Percentiles rank a stretch among this genome's conserved stretches.
phyloP scores from a whole-genome alignment of 1,140 invertebrate genomes.

The Euura lappo region DNA sequence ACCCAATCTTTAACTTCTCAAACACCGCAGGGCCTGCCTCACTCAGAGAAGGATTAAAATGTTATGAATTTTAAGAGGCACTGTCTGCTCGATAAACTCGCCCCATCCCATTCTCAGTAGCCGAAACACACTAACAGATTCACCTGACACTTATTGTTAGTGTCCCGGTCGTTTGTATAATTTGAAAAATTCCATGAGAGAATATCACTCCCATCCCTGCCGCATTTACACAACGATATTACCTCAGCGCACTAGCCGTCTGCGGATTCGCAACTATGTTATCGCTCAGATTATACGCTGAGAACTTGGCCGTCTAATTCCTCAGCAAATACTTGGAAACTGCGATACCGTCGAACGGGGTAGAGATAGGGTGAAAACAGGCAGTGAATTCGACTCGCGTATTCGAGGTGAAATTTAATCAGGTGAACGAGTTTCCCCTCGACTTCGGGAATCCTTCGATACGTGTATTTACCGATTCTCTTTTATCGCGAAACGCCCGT shows the following conservation, averaged over 20 bases:
- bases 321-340: not conserved
- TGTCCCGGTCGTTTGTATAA: no score
- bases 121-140: no score
- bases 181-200: no score
- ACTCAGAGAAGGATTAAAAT: constrained; percentile 9
- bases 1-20: not conserved
- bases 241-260: not conserved
- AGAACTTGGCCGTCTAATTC: not conserved
- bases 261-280: not conserved
- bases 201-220: not conserved
- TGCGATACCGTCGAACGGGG: not conserved
- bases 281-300: not conserved
- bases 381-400: not conserved
- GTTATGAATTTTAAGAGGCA: constrained; percentile 13
- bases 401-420: not conserved
- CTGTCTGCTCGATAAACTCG: not conserved
- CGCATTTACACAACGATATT: not conserved
- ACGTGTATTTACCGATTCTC: no score
- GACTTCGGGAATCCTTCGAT: no score
- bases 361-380: not conserved
- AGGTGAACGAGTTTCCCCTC: no score
- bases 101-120: no score
- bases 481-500: no score
- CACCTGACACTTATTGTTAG: no score
- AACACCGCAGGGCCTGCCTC: not conserved